Evolutionary conservation across 1,140 invertebrate genomes (phyloP), one percentile per base, ranked within the genome.

Genomic region (Papilio dardanus): DNA sequence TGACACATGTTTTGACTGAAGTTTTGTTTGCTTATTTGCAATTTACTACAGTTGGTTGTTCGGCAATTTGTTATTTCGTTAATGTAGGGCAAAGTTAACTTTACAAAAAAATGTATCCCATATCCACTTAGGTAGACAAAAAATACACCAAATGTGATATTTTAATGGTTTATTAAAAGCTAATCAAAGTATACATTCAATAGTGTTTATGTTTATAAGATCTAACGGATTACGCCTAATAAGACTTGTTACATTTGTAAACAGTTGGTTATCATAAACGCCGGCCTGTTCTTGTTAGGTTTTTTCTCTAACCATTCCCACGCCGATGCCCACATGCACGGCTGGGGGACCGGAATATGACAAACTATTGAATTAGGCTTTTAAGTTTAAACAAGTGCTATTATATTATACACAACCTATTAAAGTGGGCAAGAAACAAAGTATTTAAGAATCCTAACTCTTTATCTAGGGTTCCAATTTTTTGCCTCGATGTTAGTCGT

Each of bases 291-390:
- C 54, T 14, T 2, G 7, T 12, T 54, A 2, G 1, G 16, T 54
- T 54, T 54, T 62, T 62, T 28, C 21, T 50, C 21, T 62, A 62
- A 62, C 24, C 10, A 62, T 62, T 62, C 54, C 54, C 54, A 62
- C 54, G 24, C 54, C 21, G 10, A 62, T 62, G 24, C 54, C 54
- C 54, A 62, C 54, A 12, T 62, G 54, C 54, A 28, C 24, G 3
- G 3, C 12, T 62, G 24, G 54, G 54, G 12, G 54, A 62, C 40
- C 40, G n/a, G 12, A 62, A 62, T 21, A 54, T 30, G 21, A 21
- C 8, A 21, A 33, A 35, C 31, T 33, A 19, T 35, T n/a, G 8
- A 66, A 7, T 33, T 65, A 33, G 12, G 24, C 4, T 30, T 35
- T 66, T 65, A 65, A 65, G 24, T 31, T 12, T 28, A 65, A 67